Base-by-base conservation (phyloP, 2,113 vertebrate genomes). In the Corythoichthys haematopterus region DNA sequence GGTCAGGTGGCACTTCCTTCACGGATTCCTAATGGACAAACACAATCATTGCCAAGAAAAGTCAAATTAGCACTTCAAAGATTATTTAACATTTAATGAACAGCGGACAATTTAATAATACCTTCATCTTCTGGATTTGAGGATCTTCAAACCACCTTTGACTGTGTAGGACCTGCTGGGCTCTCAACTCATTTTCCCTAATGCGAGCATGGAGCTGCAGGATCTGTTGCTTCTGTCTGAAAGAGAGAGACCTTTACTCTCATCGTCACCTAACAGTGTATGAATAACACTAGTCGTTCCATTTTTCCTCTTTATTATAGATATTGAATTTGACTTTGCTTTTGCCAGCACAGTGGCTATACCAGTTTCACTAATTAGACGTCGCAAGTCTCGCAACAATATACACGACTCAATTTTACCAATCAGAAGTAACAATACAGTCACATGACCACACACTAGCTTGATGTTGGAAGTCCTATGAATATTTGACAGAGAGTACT, bases 161-260 rank as follows among this genome's bases (percentile, higher is more conserved):
- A 85, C 89, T 93, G 78, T 93, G 88, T 72, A 94, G 89, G 65
- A 94, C 93, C 51, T 94, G 96, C 62, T 96, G 93, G 16, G 92
- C 93, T 83, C 93, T 77, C 38, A 95, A 84, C 86, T 98, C 94
- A 36, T 96, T 97, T 83, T 96, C 94, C 70, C 93, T 91, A 89
- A 98, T 94, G 77, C 92, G 92, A 48, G 94, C 94, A n/a, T 96
- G 94, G 3, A 98, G 90, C 71, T 90, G 93, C 66, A 93, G 86
- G 71, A 98, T 97, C 87, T 98, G 94, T 77, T 97, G 95, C 84
- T 96, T 97, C 80, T 98, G 97, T 73, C 97, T 98, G 86, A 50
- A 90, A 92, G 43, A 71, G 47, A 81, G 0, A 66, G 45, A 35
- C n/a, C n/a, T 63, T 46, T 52, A 52, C 15, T 52, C 16, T 52